Conservation (phyloP, 92 coral and sea anemone species). For the Ricordea florida region DNA sequence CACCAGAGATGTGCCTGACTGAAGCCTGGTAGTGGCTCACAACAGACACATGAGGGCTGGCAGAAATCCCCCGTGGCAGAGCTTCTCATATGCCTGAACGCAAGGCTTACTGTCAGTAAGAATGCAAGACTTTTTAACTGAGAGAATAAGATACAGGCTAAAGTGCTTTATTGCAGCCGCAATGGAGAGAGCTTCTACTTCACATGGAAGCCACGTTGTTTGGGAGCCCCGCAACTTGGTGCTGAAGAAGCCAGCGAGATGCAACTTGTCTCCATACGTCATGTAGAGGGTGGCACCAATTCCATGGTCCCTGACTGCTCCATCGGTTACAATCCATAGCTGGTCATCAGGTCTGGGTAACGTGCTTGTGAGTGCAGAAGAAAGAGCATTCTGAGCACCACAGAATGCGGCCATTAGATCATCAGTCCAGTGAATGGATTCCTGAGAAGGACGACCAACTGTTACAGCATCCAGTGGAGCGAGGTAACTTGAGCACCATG, state of each 20-base stretch:
- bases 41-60: slow-evolving; percentile 44
- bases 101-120: slow-evolving; percentile 40
- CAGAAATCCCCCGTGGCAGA: slow-evolving; percentile 53
- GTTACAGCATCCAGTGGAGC: slow-evolving; percentile 62
- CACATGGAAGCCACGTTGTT: slow-evolving; percentile 26
- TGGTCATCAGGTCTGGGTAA: slow-evolving; percentile 33
- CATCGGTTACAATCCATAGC: slow-evolving; percentile 57
- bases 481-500: slow-evolving; percentile 38
- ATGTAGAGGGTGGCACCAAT: slow-evolving; percentile 44
- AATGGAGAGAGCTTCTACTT: slow-evolving; percentile 55
- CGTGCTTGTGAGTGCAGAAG: neutral
- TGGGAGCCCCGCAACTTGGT: slow-evolving; percentile 23
- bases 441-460: slow-evolving; percentile 62
- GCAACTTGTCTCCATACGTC: slow-evolving; percentile 7
- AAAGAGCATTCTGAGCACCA: neutral
- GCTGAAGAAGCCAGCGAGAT: slow-evolving; percentile 45
- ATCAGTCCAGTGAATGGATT: slow-evolving; percentile 37
- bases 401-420: slow-evolving; percentile 6
- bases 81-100: slow-evolving; percentile 43
- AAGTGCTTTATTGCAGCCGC: slow-evolving; percentile 38
- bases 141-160: slow-evolving; percentile 26
- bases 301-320: slow-evolving; percentile 22
- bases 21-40: slow-evolving; percentile 49
- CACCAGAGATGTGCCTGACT: slow-evolving; percentile 26
- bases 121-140: neutral